Evolutionary conservation across 2,888 invertebrate genomes (phyloP).

Genomic region (Sycophila texana): DNA sequence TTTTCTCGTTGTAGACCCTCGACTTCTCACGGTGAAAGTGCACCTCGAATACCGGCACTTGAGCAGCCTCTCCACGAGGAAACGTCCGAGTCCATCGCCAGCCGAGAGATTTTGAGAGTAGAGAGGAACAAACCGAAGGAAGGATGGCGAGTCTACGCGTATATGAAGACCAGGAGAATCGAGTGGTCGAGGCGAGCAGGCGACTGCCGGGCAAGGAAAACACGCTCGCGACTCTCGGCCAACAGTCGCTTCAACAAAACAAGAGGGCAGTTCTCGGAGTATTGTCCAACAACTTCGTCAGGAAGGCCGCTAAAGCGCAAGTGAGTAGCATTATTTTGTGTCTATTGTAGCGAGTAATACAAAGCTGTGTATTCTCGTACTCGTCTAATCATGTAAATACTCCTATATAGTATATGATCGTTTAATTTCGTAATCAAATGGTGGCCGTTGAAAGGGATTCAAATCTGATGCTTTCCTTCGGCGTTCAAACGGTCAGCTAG

Average conservation of each 20-base stretch:
- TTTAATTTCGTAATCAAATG: background rate
- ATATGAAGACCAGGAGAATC: slow-evolving; percentile 87
- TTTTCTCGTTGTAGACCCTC: background rate
- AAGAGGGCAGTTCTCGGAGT: slow-evolving; percentile 83
- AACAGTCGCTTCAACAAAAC: slow-evolving; percentile 56
- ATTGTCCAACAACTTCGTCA: slow-evolving; percentile 79
- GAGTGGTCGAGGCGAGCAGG: slow-evolving; percentile 69
- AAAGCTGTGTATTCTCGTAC: background rate
- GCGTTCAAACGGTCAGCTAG: slow-evolving; percentile 6
- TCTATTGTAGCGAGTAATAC: no score
- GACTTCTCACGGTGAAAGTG: no score
- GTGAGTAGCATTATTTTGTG: slow-evolving; percentile 72
- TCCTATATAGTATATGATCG: no score
- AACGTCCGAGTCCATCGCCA: background rate
- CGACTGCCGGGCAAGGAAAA: slow-evolving; percentile 76
- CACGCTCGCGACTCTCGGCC: slow-evolving; percentile 71
- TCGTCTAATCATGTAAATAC: background rate
- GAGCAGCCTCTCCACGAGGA: no score
- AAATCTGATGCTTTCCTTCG: background rate
- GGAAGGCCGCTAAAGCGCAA: slow-evolving; percentile 75
- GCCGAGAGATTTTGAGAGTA: background rate
- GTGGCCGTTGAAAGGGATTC: background rate
- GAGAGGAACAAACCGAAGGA: background rate
- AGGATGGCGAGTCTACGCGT: slow-evolving; percentile 81
- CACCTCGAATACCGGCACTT: no score